Percentiles rank a stretch among this genome's conserved stretches.
These are phyloP conservation scores for Rhamphomyia laevipes DNA, from an alignment of 2,888 invertebrate species.

Conservation along the genomic window DNA sequence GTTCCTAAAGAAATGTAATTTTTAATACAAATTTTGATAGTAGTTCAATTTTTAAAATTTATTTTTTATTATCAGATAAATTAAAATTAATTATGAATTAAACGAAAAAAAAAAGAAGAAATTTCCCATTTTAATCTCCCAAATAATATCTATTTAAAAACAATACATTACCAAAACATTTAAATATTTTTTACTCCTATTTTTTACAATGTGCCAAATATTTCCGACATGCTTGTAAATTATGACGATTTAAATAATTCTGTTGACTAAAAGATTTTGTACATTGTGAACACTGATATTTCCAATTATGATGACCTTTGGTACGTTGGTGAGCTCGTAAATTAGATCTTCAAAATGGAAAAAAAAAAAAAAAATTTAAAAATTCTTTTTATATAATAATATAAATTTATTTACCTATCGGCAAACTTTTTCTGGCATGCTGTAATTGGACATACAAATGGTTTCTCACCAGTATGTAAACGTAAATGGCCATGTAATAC, in stretches of 20 bases:
- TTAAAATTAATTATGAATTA: too few relatives aligned
- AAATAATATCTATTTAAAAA: too few relatives aligned
- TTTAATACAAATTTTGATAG: too few relatives aligned
- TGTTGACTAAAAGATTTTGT: constrained; percentile 58
- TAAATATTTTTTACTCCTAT: too few relatives aligned
- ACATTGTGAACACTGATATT: constrained; percentile 52
- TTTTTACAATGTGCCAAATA: constrained; percentile 27
- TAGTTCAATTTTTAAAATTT: too few relatives aligned
- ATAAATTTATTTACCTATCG: constrained; percentile 41
- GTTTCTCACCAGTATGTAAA: constrained; percentile 57
- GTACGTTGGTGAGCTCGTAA: constrained; percentile 60
- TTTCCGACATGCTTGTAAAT: constrained; percentile 52
- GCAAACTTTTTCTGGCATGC: constrained; percentile 54
- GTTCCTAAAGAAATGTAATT: too few relatives aligned
- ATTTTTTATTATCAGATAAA: too few relatives aligned
- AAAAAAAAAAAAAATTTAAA: background rate
- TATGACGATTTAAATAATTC: constrained; percentile 52
- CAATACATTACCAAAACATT: too few relatives aligned
- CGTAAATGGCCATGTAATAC: constrained; percentile 55
- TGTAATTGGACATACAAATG: constrained; percentile 50
- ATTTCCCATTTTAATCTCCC: too few relatives aligned
- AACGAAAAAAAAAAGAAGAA: too few relatives aligned
- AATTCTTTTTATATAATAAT: background rate
- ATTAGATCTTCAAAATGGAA: constrained; percentile 44
- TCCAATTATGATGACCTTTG: constrained; percentile 56